These are phyloP conservation scores for Borostomias antarcticus DNA, from an alignment of 2,797 vertebrate species.

Conservation along the genomic window DNA sequence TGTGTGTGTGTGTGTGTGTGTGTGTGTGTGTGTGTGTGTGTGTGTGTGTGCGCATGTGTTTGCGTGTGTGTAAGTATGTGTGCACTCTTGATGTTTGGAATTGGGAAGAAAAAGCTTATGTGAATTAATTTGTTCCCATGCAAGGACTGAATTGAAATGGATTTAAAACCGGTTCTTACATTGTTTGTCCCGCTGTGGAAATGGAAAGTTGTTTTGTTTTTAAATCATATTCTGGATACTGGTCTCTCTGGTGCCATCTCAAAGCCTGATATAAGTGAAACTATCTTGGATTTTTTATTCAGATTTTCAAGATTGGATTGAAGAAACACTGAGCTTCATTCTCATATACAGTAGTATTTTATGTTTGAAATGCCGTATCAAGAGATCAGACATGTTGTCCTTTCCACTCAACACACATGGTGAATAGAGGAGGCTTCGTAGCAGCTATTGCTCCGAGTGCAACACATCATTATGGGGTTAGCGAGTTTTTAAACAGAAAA, in stretches of 20 bases:
- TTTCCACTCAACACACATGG: background rate
- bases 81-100: no score
- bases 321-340: no score
- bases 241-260: background rate
- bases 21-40: no score
- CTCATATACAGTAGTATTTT: no score
- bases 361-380: background rate
- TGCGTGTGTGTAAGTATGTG: no score
- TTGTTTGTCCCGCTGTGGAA: no score
- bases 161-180: no score
- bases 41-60: no score
- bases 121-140: no score
- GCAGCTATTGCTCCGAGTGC: background rate
- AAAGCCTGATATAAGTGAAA: background rate
- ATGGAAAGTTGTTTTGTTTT: background rate
- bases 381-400: background rate
- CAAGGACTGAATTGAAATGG: no score
- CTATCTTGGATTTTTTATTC: background rate
- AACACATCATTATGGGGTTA: background rate
- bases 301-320: background rate
- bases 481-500: slow-evolving; percentile 32
- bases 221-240: background rate
- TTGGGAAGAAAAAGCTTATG: no score
- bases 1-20: no score
- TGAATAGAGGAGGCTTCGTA: background rate